Percentiles rank a stretch among this genome's conserved stretches.
Evolutionary conservation across 2,888 invertebrate genomes (phyloP).

Genomic region (Clostera curtula): DNA sequence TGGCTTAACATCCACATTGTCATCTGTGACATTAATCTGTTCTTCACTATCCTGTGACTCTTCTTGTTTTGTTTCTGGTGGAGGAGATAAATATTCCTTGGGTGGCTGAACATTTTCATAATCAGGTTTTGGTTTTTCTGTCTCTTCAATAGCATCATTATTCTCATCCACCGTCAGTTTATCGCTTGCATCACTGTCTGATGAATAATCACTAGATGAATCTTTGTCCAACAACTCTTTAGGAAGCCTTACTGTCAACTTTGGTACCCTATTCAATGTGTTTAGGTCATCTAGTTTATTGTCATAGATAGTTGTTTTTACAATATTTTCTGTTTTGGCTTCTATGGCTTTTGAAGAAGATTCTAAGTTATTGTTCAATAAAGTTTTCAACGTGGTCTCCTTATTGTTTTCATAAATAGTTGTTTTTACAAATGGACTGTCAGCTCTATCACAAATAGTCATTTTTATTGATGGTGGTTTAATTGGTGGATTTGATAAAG

Average conservation of each 20-base stretch:
- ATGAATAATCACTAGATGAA: constrained; percentile 69
- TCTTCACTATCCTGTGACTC: constrained; percentile 22
- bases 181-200: constrained; percentile 77
- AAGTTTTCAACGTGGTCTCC: constrained; percentile 51
- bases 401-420: constrained; percentile 59
- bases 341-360: constrained; percentile 35
- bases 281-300: constrained; percentile 60
- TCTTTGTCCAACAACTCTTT: constrained; percentile 74
- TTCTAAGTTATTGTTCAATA: constrained; percentile 59
- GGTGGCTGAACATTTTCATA: constrained; percentile 10
- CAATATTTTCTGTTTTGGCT: constrained; percentile 47
- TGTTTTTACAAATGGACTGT: constrained; percentile 64
- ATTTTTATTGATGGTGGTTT: constrained; percentile 63
- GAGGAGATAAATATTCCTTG: constrained; percentile 15
- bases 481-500: constrained; percentile 15
- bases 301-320: constrained; percentile 67
- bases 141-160: constrained; percentile 26
- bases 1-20: constrained; percentile 29
- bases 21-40: constrained; percentile 32
- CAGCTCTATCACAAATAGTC: constrained; percentile 69
- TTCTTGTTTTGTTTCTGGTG: constrained; percentile 25
- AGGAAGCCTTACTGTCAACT: constrained; percentile 80
- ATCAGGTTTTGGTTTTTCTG: constrained; percentile 8
- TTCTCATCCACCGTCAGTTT: constrained; percentile 76
- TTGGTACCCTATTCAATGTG: constrained; percentile 77